These are phyloP conservation scores for Actinostola sp. DNA, from an alignment of 92 coral and sea anemone species.

Conservation along the genomic window DNA sequence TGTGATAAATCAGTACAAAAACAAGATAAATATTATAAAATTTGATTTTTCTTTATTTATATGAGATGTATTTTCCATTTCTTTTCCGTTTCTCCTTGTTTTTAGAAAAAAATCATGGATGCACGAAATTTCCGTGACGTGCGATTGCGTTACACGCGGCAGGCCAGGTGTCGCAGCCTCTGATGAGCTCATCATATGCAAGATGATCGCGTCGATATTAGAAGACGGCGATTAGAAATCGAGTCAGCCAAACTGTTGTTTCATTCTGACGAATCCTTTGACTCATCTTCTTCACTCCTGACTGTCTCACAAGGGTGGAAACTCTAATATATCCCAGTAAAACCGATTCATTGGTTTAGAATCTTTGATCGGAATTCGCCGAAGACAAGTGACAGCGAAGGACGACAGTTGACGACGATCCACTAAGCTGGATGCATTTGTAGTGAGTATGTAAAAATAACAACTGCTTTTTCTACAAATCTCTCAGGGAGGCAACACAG, in stretches of 20 bases:
- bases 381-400: conserved; percentile 13
- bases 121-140: neutral
- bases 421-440: conserved; percentile 6
- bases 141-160: conserved; percentile 14
- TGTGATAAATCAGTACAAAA: no score
- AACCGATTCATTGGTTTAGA: neutral
- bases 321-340: neutral
- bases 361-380: neutral
- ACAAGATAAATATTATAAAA: no score
- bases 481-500: neutral
- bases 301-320: conserved; percentile 3
- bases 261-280: conserved; percentile 15
- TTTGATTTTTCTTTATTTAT: no score
- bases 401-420: conserved; percentile 5
- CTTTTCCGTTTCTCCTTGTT: no score
- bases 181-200: conserved; percentile 50
- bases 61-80: neutral
- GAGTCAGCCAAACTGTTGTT: conserved; percentile 22
- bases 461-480: neutral
- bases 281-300: neutral
- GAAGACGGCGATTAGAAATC: conserved; percentile 25
- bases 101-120: neutral
- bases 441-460: conserved; percentile 15
- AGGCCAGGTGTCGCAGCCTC: conserved; percentile 45
- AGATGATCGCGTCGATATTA: conserved; percentile 50